phyloP scores from a whole-genome alignment of 1,140 invertebrate genomes.

The Ylistrum balloti region DNA sequence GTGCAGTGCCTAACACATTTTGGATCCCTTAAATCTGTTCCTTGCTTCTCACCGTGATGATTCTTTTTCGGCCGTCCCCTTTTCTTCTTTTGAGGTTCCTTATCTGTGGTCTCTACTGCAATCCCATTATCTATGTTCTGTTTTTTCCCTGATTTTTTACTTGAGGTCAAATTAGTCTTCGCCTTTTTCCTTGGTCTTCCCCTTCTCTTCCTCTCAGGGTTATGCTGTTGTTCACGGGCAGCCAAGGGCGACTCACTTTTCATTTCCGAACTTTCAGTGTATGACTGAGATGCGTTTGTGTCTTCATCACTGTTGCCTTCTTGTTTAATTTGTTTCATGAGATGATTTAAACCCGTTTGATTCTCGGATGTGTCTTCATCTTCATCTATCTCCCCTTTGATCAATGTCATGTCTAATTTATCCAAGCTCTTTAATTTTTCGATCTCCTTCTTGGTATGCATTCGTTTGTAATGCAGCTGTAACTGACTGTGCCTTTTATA shows the following conservation, averaged over 20 bases:
- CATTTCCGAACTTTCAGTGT: not conserved
- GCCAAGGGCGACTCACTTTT: not conserved
- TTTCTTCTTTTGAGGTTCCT: not conserved
- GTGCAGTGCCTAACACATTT: too few relatives aligned
- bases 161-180: not conserved
- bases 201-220: conserved; percentile 53
- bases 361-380: conserved; percentile 12
- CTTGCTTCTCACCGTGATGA: not conserved
- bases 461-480: conserved; percentile 66
- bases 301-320: conserved; percentile 7
- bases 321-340: conserved; percentile 44
- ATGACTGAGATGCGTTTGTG: not conserved
- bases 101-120: not conserved
- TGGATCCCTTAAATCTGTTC: not conserved
- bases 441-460: conserved; percentile 63
- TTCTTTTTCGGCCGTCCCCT: not conserved
- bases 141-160: not conserved
- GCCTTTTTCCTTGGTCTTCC: conserved; percentile 50
- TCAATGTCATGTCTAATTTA: conserved; percentile 44
- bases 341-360: conserved; percentile 44
- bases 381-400: conserved; percentile 52
- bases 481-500: conserved; percentile 69
- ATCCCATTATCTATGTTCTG: not conserved
- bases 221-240: conserved; percentile 42
- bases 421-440: conserved; percentile 36